Conservation (phyloP, 2,113 vertebrate genomes). For the Caracal caracal region DNA sequence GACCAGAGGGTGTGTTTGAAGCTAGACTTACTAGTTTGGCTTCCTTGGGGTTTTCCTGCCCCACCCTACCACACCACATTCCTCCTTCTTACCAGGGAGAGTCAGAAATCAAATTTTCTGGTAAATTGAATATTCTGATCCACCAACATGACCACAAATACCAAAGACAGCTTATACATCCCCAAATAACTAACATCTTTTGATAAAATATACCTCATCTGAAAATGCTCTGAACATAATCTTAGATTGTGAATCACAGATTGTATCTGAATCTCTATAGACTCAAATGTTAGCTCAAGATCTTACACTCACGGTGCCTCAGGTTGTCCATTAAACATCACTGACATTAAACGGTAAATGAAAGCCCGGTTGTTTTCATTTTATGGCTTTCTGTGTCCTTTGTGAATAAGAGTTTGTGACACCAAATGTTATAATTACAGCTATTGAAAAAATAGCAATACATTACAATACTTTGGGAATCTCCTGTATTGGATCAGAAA, state of each 20-base stretch:
- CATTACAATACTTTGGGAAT: not conserved
- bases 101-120: conserved; percentile 18
- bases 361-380: not conserved
- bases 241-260: not conserved
- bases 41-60: not conserved
- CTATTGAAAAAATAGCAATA: not conserved
- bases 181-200: not conserved
- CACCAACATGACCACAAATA: not conserved
- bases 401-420: conserved; percentile 11
- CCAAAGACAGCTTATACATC: not conserved
- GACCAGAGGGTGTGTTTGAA: not conserved
- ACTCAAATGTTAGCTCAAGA: not conserved
- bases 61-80: accelerated
- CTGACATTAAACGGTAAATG: not conserved
- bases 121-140: not conserved
- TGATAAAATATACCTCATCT: not conserved
- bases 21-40: not conserved
- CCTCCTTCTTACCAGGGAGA: not conserved
- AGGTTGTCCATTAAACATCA: not conserved
- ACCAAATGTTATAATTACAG: not conserved
- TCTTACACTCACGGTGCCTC: not conserved
- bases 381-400: not conserved
- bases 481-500: not conserved
- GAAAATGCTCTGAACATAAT: not conserved
- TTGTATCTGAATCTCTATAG: not conserved